Conservation (phyloP, 2,888 invertebrate species). For the Trisateles emortualis region DNA sequence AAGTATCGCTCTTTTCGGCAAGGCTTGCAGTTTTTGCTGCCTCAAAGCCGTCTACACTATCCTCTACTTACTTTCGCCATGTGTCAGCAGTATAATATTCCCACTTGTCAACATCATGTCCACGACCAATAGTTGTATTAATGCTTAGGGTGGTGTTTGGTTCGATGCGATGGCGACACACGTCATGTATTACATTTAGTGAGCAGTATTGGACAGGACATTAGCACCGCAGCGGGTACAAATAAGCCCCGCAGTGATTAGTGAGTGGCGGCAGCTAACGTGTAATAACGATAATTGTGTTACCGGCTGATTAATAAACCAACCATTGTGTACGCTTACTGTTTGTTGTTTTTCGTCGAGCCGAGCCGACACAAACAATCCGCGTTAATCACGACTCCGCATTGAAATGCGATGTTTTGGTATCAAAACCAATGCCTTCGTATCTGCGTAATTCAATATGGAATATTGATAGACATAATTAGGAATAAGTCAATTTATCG, state of each 20-base stretch:
- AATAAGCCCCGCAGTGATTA: constrained; percentile 27
- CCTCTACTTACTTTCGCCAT: no score
- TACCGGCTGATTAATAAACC: constrained; percentile 45
- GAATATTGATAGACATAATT: constrained; percentile 25
- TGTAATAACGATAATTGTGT: constrained; percentile 41
- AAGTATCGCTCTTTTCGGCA: no score
- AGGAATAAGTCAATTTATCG: constrained; percentile 13
- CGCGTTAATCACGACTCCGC: constrained; percentile 33
- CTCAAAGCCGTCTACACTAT: no score
- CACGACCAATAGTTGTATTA: no score
- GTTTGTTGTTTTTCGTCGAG: constrained; percentile 45
- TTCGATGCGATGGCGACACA: neutral
- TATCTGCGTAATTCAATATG: constrained; percentile 23
- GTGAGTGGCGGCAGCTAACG: constrained; percentile 23
- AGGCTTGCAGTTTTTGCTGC: no score
- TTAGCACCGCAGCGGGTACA: constrained; percentile 12
- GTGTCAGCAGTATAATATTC: no score
- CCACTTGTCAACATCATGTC: no score
- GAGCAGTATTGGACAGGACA: neutral
- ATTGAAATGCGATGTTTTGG: constrained; percentile 29
- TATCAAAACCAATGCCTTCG: constrained; percentile 27
- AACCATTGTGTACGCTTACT: constrained; percentile 30
- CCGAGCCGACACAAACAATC: constrained; percentile 38
- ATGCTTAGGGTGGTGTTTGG: neutral
- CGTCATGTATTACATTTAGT: neutral